Conservation (phyloP, 2,888 invertebrate species). For the Amaurobius ferox region DNA sequence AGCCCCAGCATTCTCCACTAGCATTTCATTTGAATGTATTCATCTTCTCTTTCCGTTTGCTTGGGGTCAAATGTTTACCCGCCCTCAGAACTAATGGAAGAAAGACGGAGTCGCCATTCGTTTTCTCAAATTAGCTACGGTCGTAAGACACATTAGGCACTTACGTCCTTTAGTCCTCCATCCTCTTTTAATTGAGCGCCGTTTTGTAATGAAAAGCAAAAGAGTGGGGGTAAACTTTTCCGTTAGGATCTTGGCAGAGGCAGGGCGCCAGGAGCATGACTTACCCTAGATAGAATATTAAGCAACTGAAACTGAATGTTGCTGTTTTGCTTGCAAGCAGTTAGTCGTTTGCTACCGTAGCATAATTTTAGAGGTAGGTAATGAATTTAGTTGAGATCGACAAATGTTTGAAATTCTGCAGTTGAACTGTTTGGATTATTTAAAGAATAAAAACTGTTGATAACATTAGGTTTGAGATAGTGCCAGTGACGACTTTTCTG, state of each 20-base stretch:
- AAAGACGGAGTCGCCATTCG: conserved; percentile 52
- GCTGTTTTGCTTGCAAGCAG: no score
- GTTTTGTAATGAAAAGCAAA: conserved; percentile 60
- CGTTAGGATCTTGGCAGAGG: neutral
- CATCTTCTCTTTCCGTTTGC: neutral
- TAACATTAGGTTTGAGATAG: no score
- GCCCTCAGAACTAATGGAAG: conserved; percentile 55
- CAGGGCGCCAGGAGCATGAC: neutral
- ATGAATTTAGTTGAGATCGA: no score
- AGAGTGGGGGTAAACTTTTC: conserved; percentile 14
- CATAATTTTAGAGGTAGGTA: no score
- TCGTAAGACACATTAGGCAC: conserved; percentile 59
- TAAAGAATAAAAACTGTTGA: no score
- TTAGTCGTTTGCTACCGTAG: no score
- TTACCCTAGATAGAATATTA: neutral
- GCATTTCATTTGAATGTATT: neutral
- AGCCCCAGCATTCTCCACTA: neutral
- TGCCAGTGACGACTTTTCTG: no score
- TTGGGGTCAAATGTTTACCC: conserved; percentile 38
- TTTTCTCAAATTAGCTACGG: conserved; percentile 71
- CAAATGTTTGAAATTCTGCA: no score
- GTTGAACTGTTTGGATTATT: no score
- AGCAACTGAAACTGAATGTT: no score
- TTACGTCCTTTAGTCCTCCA: conserved; percentile 65
- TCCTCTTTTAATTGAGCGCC: conserved; percentile 69